A percentile compares a stretch with the other conserved stretches of the same genome.
Evolutionary conservation across 37 sponge, comb jelly and placozoan species (phyloP).

Genomic region (Beroe ovata): DNA sequence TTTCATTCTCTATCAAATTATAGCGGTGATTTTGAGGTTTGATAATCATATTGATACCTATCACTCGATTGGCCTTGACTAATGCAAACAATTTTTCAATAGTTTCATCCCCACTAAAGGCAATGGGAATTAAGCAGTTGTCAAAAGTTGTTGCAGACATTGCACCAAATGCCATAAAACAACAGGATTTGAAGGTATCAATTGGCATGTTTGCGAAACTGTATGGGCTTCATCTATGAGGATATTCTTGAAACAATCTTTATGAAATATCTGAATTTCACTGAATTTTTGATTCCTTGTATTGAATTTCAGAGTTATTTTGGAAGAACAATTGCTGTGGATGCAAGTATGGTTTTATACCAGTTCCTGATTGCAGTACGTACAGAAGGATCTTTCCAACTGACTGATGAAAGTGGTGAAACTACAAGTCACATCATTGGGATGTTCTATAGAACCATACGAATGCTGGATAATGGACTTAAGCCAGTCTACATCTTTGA

Average conservation of each 20-base stretch:
- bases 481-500: slow-evolving; percentile 88
- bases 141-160: slow-evolving; percentile 90
- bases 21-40: too few relatives aligned
- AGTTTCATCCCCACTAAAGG: too few relatives aligned
- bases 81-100: too few relatives aligned
- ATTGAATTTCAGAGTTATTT: slow-evolving; percentile 4
- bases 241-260: neutral
- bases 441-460: slow-evolving; percentile 93
- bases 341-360: slow-evolving; percentile 98
- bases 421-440: slow-evolving; percentile 96
- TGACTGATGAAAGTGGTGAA: slow-evolving; percentile 89
- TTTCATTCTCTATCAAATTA: too few relatives aligned
- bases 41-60: too few relatives aligned
- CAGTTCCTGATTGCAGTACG: slow-evolving; percentile 98
- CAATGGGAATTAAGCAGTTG: slow-evolving; percentile 95
- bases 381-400: slow-evolving; percentile 75
- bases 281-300: neutral
- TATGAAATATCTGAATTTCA: neutral
- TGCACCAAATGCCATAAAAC: slow-evolving; percentile 91
- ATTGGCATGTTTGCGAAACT: slow-evolving; percentile 75
- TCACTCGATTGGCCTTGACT: too few relatives aligned
- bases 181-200: slow-evolving; percentile 84
- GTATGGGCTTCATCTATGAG: too few relatives aligned
- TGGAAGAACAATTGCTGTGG: slow-evolving; percentile 96
- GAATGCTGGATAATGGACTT: slow-evolving; percentile 96